A percentile compares a stretch with the other conserved stretches of the same genome.
phyloP scores from a whole-genome alignment of 2,888 invertebrate species.

The Iphiclides podalirius region DNA sequence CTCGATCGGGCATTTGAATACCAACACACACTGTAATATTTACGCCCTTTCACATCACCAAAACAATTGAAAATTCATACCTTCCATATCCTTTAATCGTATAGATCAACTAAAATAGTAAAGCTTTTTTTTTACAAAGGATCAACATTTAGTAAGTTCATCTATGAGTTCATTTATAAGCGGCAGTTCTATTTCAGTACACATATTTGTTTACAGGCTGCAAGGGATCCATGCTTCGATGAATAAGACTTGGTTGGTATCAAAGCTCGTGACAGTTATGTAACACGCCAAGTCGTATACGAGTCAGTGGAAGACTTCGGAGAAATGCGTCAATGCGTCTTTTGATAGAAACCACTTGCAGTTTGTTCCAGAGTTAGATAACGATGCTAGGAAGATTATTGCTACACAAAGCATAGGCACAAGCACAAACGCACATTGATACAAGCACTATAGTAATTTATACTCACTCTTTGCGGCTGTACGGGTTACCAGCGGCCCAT shows the following conservation, averaged over 20 bases:
- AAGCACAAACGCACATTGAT: slow-evolving; percentile 76
- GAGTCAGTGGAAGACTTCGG: slow-evolving; percentile 42
- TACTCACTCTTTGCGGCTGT: slow-evolving; percentile 86
- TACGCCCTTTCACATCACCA: slow-evolving; percentile 76
- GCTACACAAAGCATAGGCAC: slow-evolving; percentile 74
- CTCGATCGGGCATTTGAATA: slow-evolving; percentile 85
- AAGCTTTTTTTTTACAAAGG: slow-evolving; percentile 69
- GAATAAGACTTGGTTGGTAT: slow-evolving; percentile 52
- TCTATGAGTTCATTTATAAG: slow-evolving; percentile 64
- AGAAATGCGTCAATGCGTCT: slow-evolving; percentile 63
- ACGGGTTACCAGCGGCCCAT: slow-evolving; percentile 84
- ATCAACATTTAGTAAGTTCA: slow-evolving; percentile 72
- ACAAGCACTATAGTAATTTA: slow-evolving; percentile 81
- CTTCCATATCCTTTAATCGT: slow-evolving; percentile 78
- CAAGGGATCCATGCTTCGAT: slow-evolving; percentile 71
- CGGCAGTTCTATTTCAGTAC: slow-evolving; percentile 62
- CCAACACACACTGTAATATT: slow-evolving; percentile 82
- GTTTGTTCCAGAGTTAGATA: slow-evolving; percentile 63
- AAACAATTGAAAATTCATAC: slow-evolving; percentile 76
- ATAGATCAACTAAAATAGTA: slow-evolving; percentile 74
- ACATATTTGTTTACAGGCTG: slow-evolving; percentile 63
- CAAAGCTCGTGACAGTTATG: slow-evolving; percentile 29
- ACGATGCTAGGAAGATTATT: slow-evolving; percentile 63
- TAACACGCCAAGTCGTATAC: slow-evolving; percentile 60
- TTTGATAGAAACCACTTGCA: slow-evolving; percentile 65